Evolutionary conservation across 2,888 invertebrate genomes (phyloP), one percentile per base, ranked within the genome.

Genomic region (Dryococelus australis): DNA sequence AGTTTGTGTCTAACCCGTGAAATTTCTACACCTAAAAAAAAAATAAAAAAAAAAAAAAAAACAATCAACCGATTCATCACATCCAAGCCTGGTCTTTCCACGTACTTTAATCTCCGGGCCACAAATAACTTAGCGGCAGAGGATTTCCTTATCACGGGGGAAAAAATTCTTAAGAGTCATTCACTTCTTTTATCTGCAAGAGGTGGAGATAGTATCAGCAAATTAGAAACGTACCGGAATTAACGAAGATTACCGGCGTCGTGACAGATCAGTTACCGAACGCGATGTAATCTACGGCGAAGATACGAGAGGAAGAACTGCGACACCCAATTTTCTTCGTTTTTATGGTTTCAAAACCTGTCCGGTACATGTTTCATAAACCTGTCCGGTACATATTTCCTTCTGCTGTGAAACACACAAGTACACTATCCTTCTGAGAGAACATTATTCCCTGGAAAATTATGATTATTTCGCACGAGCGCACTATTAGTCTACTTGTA

Each of bases 281-380:
- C n/a, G 65, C 65, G 65, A 65, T 65, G 65, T 65, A 65, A 65
- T 65, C 65, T 65, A 65, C 65, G 65, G 65, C n/a, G 65, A 65
- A n/a, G 65, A 65, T 65, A 65, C 65, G 65, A 65, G 65, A 20
- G 65, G 24, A 65, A 8, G 24, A 20, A 20, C 65, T 24, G n/a
- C 6, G 8, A n/a, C 24, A 10, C 65, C 16, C n/a, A 65, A 65
- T 65, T 65, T 65, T 65, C 65, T n/a, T 20, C 13, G 0, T 65
- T 65, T 65, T 65, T 65, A 65, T n/a, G n/a, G 65, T 65, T 65
- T 24, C 65, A 65, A 24, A 65, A 65, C 65, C 65, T n/a, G 65
- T 65, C 51, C 51, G 2, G 51, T 20, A 20, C 51, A 20, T 20
- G 20, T 51, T n/a, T n/a, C n/a, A n/a, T n/a, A 24, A 65, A 65